Evolutionary conservation across 2,797 vertebrate genomes (phyloP), one percentile per base, ranked within the genome.

Genomic region (Mycteria americana): DNA sequence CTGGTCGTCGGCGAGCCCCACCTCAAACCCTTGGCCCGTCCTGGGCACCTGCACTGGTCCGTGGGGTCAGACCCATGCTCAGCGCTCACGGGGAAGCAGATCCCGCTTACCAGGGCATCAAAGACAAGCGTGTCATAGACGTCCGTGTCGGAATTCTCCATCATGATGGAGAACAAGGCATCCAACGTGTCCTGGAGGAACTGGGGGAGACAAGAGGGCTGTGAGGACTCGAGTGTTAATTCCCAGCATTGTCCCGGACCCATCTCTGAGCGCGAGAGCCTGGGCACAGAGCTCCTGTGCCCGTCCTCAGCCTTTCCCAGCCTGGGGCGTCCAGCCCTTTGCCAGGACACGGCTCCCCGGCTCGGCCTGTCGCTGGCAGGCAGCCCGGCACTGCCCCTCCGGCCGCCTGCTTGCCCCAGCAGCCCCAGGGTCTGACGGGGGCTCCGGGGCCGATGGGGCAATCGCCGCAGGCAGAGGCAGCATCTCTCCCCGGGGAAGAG

Each of bases 111-210:
- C 95, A 97, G 84, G 22, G 97, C 97, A 0, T 97, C 97, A 43
- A 97, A 97, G 65, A 97, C 84, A 1, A 97, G 95, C 0, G 65
- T 96, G 88, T 97, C 97, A 0, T 97, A 97, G 30, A 88, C 54
- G 27, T 96, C 93, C 0, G 93, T 95, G 48, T 97, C 91, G 0
- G 97, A 83, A n/a, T 97, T 84, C 89, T 97, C 97, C 97, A 97
- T 97, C 97, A 97, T 97, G 93, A 97, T 97, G 65, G 95, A 97
- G 82, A 97, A 97, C 73, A 97, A 81, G 70, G 97, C 97, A 14
- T 97, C 97, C 94, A 97, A 16, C 0, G 97, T 97, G 84, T 97
- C 97, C 93, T 97, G 97, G 16, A 97, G 96, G 88, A 97, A 97
- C 97, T 97, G 91, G 3, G 27, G 48, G 41, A 31, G 27, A 62